Base-by-base conservation (phyloP, 2,113 vertebrate genomes). In the Petaurus breviceps region DNA sequence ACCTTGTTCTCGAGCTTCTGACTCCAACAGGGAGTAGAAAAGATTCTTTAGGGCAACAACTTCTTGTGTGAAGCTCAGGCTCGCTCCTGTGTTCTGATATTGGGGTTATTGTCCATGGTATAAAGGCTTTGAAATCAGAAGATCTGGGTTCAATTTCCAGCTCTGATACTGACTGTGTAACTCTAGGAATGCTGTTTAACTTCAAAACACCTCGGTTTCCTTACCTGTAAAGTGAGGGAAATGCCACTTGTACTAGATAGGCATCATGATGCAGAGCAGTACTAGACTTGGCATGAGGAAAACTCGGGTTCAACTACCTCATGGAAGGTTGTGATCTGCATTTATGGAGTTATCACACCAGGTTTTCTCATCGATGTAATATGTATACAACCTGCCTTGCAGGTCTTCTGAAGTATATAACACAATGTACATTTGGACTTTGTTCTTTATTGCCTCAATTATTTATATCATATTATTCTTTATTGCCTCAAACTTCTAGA, bases 31-130 rank as follows among this genome's bases (percentile, higher is more conserved):
- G 46, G 37, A 28, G 2, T 50, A 46, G 26, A n/a, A 92, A 91
- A 90, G 57, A 92, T 51, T 0, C 25, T n/a, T 93, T 12, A 95
- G 24, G n/a, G 37, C 4, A n/a, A 77, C 5, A 4, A 77, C 19
- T n/a, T 37, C 68, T 77, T n/a, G 14, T 77, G 37, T 77, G 16
- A 77, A 77, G 68, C n/a, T n/a, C 37, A n/a, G 31, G 3, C 12
- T 77, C 28, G 55, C 51, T 84, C 95, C 22, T 55, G 91, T 93
- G 49, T 94, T 96, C 50, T 55, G 31, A n/a, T 50, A 5, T 31
- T 92, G 4, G 24, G 28, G 6, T 93, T 43, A 54, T 77, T 92
- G 89, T n/a, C 37, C 26, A 77, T n/a, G 51, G 47, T 91, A 43
- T 93, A 1, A 91, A 52, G 23, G 94, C 90, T 94, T 31, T 28